A percentile compares a stretch with the other conserved stretches of the same genome.
Conservation (phyloP, 2,797 vertebrate genomes). For the Pterois miles region DNA sequence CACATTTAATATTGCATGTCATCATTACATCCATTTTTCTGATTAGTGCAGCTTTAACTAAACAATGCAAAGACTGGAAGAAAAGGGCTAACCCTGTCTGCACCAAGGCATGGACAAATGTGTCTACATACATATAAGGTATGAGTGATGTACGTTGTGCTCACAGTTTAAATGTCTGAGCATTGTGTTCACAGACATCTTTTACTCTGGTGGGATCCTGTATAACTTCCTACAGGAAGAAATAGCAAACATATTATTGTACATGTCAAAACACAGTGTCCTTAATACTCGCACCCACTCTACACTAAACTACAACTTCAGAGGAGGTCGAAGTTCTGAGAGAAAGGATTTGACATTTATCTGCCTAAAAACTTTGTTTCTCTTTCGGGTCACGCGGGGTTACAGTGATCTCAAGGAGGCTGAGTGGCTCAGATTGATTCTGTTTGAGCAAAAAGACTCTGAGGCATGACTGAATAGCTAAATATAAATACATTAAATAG, state of each 20-base stretch:
- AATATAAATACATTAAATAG: background rate
- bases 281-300: conserved; percentile 18
- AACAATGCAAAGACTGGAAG: background rate
- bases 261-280: conserved; percentile 52
- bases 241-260: conserved; percentile 48
- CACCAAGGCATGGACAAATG: too few relatives aligned
- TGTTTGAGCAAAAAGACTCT: conserved; percentile 11
- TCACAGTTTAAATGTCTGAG: too few relatives aligned
- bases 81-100: background rate
- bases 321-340: conserved; percentile 32
- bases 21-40: background rate
- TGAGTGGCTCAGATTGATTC: conserved; percentile 4
- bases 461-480: background rate
- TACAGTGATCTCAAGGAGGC: conserved; percentile 39
- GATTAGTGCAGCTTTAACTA: background rate
- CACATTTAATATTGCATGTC: background rate
- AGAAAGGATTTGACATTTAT: conserved; percentile 53
- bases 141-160: background rate
- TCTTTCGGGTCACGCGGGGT: conserved; percentile 35
- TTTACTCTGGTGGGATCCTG: conserved; percentile 15
- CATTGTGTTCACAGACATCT: conserved; percentile 6
- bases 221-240: conserved; percentile 29
- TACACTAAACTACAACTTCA: conserved; percentile 12
- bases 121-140: background rate
- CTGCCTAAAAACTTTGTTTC: conserved; percentile 35